Conservation (phyloP, 2,797 vertebrate species). For the Chiloscyllium punctatum region DNA sequence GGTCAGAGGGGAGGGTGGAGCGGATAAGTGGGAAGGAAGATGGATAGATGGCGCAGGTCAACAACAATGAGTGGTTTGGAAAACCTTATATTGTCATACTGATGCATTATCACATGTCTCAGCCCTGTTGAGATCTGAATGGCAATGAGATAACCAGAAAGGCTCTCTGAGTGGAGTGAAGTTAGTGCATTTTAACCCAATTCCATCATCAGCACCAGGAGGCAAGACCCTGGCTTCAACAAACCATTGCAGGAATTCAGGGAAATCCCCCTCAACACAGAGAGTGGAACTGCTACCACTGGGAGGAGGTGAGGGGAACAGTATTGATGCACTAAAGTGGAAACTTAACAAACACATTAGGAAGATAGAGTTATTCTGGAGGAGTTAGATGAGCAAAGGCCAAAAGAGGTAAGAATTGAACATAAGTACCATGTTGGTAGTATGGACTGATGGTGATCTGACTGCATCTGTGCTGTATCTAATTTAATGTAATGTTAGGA, state of each 20-base stretch:
- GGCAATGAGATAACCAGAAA: not conserved
- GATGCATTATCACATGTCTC: not conserved
- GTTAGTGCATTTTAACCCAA: no score
- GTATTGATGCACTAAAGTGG: not conserved
- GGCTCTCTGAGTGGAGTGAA: no score
- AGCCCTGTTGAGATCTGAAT: not conserved
- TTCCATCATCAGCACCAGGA: not conserved
- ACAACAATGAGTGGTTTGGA: not conserved
- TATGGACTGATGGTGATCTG: no score
- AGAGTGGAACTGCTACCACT: not conserved
- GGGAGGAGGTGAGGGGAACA: not conserved
- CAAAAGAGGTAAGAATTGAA: no score
- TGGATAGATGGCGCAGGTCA: no score
- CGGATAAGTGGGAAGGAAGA: no score
- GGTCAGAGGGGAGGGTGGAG: no score
- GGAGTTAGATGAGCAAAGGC: not conserved
- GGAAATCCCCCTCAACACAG: not conserved
- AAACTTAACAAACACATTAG: not conserved
- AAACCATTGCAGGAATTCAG: no score
- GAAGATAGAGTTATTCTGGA: not conserved
- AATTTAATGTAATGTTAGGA: no score
- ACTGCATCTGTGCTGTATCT: no score
- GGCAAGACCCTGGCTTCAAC: not conserved
- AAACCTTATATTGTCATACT: not conserved
- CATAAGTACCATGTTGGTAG: no score